phyloP scores from a whole-genome alignment of 2,888 invertebrate species.

The Cataglyphis rosenhaueri region DNA sequence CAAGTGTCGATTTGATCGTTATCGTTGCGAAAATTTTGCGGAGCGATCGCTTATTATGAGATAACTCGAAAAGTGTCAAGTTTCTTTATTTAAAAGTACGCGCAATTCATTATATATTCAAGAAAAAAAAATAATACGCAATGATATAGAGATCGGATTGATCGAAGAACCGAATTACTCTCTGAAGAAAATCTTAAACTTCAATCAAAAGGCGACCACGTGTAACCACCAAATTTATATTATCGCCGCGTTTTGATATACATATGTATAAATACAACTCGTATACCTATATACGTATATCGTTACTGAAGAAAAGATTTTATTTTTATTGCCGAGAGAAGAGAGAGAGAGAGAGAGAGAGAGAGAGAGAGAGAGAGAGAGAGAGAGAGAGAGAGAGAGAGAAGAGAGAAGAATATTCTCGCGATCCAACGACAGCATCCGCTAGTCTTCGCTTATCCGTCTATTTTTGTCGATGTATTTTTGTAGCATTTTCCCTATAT shows the following conservation, averaged over 20 bases:
- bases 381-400: neutral
- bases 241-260: neutral
- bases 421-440: constrained; percentile 42
- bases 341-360: neutral
- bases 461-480: constrained; percentile 41
- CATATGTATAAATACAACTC: neutral
- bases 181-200: neutral
- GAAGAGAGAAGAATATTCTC: neutral
- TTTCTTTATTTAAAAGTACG: neutral
- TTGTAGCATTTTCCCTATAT: constrained; percentile 2
- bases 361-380: neutral
- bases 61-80: neutral
- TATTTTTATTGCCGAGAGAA: constrained; percentile 24
- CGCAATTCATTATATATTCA: neutral
- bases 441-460: neutral
- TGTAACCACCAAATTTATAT: neutral
- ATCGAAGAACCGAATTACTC: neutral
- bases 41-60: neutral
- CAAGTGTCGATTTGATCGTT: constrained; percentile 26
- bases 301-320: constrained; percentile 4
- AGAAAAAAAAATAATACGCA: neutral
- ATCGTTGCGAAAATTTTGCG: neutral
- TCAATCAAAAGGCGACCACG: neutral
- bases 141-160: neutral
- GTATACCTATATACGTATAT: neutral